phyloP scores from a whole-genome alignment of 1,140 invertebrate species.

The Bradynema listronoti region DNA sequence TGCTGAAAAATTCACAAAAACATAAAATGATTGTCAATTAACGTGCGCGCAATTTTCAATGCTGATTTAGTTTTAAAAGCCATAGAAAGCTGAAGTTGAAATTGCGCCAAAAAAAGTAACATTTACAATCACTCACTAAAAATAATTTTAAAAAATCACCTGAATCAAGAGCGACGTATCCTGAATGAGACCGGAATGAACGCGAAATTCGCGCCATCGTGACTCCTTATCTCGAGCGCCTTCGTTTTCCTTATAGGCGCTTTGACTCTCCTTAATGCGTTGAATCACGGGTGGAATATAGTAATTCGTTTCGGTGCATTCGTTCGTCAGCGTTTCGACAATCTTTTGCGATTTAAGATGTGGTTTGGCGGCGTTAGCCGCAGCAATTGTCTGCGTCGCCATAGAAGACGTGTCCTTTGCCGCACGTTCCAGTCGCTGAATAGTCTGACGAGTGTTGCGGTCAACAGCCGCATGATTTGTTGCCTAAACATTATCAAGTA shows the following conservation, averaged over 20 bases:
- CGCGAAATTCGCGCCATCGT: too few relatives aligned
- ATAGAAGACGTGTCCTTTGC: slow-evolving; percentile 77
- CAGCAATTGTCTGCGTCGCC: slow-evolving; percentile 76
- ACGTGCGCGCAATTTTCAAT: too few relatives aligned
- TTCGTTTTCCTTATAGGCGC: slow-evolving; percentile 66
- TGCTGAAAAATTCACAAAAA: too few relatives aligned
- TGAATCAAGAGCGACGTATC: slow-evolving; percentile 40
- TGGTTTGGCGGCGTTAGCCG: slow-evolving; percentile 44
- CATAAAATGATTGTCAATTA: too few relatives aligned
- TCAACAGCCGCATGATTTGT: slow-evolving; percentile 75
- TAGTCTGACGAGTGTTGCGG: slow-evolving; percentile 71
- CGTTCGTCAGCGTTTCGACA: slow-evolving; percentile 70
- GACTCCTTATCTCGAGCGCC: too few relatives aligned
- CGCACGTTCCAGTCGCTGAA: slow-evolving; percentile 70
- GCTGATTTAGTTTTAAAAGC: too few relatives aligned
- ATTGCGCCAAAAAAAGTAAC: too few relatives aligned
- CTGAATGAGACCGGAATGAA: slow-evolving; percentile 53
- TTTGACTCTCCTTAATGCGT: slow-evolving; percentile 64
- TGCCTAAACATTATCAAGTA: slow-evolving; percentile 61
- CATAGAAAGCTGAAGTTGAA: too few relatives aligned
- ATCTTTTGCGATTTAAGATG: slow-evolving; percentile 65
- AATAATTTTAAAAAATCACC: too few relatives aligned
- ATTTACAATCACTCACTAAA: too few relatives aligned
- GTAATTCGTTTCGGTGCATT: slow-evolving; percentile 71
- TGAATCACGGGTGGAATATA: slow-evolving; percentile 66